A percentile compares a stretch with the other conserved stretches of the same genome.
Conservation (phyloP, 2,888 invertebrate species). For the Pachliopta kotzebuea region DNA sequence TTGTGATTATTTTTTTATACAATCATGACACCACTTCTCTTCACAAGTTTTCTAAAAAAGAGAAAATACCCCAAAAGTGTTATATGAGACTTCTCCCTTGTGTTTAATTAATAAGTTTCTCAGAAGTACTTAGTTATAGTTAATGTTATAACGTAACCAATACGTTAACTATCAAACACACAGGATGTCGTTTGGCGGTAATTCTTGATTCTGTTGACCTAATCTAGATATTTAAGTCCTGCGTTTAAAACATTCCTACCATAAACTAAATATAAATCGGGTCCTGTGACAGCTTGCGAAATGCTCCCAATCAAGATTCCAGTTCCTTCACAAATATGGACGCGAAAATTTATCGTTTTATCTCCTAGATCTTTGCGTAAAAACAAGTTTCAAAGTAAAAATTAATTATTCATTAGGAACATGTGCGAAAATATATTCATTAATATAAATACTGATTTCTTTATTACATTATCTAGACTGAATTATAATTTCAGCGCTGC, state of each 20-base stretch:
- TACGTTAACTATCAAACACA: not conserved
- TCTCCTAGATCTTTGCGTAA: not conserved
- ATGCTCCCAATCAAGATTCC: slow-evolving; percentile 17
- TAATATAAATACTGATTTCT: too few species aligned
- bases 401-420: not conserved
- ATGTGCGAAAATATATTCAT: not conserved
- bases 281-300: slow-evolving; percentile 18
- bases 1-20: too few species aligned
- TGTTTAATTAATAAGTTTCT: too few species aligned
- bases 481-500: too few species aligned
- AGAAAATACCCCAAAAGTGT: too few species aligned
- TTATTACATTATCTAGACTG: too few species aligned
- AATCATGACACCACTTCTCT: too few species aligned
- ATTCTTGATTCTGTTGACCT: slow-evolving; percentile 9
- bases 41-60: not conserved
- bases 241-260: slow-evolving; percentile 14
- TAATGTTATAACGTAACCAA: not conserved
- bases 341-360: not conserved
- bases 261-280: slow-evolving; percentile 4
- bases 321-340: slow-evolving; percentile 10
- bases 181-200: slow-evolving; percentile 19
- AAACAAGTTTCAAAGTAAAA: not conserved
- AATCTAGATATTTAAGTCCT: slow-evolving; percentile 4
- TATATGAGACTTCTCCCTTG: too few species aligned
- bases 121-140: too few species aligned